These are phyloP conservation scores for Drosophila pallidifrons DNA, from an alignment of 1,140 invertebrate species.

Conservation along the genomic window DNA sequence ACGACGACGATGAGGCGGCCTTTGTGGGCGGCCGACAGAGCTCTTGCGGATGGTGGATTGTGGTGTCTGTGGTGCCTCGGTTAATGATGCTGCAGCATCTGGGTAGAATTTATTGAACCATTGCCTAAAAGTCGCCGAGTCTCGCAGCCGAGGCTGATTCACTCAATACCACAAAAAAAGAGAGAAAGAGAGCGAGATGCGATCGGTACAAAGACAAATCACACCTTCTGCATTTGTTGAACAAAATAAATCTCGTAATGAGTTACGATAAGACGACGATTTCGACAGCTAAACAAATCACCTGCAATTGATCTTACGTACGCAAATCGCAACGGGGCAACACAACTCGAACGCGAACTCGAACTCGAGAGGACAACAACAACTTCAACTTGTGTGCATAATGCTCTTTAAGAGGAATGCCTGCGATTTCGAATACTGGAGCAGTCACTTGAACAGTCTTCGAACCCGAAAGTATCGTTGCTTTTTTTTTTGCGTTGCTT, in stretches of 20 bases:
- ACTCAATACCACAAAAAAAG: constrained; percentile 78
- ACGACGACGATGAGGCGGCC: constrained; percentile 60
- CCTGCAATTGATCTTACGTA: constrained; percentile 84
- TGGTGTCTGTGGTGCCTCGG: constrained; percentile 46
- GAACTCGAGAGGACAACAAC: not conserved
- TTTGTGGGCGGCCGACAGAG: constrained; percentile 72
- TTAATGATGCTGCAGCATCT: constrained; percentile 73
- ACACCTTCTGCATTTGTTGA: constrained; percentile 85
- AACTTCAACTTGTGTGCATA: constrained; percentile 40
- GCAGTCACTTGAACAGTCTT: constrained; percentile 31
- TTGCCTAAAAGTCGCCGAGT: constrained; percentile 70
- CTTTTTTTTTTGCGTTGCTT: not conserved
- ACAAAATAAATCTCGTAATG: constrained; percentile 85
- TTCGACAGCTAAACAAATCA: constrained; percentile 85
- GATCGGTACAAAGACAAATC: constrained; percentile 85
- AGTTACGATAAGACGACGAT: constrained; percentile 85
- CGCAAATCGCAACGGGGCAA: constrained; percentile 68
- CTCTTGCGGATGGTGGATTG: not conserved
- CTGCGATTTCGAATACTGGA: constrained; percentile 81
- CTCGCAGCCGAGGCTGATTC: constrained; percentile 63
- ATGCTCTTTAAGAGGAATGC: constrained; percentile 74
- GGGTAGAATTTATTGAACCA: constrained; percentile 83
- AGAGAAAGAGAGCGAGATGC: constrained; percentile 4
- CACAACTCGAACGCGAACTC: not conserved
- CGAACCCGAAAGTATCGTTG: not conserved